phyloP scores from a whole-genome alignment of 2,888 invertebrate species.

The Theretra japonica region DNA sequence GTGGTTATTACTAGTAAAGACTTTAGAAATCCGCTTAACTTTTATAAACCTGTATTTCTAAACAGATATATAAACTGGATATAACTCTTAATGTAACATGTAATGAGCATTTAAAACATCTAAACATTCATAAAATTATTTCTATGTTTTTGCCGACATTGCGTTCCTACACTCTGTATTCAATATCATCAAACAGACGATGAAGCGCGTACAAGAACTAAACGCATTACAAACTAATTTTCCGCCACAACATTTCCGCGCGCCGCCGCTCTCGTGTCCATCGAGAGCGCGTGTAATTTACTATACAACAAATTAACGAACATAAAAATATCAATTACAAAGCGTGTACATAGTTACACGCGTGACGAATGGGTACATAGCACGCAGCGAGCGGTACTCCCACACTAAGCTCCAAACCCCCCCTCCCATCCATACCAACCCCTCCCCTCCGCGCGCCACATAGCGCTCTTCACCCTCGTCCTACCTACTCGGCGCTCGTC shows the following conservation, averaged over 20 bases:
- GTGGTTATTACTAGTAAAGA: no score
- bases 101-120: no score
- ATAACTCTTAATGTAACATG: no score
- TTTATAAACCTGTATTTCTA: no score
- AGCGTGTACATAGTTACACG: constrained; percentile 46
- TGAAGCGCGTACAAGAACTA: background rate
- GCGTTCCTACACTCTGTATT: no score
- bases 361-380: constrained; percentile 40
- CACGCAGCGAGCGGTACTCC: constrained; percentile 10
- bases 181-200: background rate
- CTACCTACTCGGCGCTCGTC: constrained; percentile 66
- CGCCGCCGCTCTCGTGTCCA: constrained; percentile 30
- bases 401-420: no score
- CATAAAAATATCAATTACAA: constrained; percentile 77
- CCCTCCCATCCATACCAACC: constrained; percentile 23
- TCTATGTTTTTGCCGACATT: no score
- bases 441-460: constrained; percentile 29
- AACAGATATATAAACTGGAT: no score
- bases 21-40: no score
- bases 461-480: constrained; percentile 34
- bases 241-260: constrained; percentile 23
- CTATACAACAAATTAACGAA: constrained; percentile 62
- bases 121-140: no score
- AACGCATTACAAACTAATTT: background rate
- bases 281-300: constrained; percentile 43